Conservation (phyloP, 2,113 vertebrate species). For the Elanoides forficatus region DNA sequence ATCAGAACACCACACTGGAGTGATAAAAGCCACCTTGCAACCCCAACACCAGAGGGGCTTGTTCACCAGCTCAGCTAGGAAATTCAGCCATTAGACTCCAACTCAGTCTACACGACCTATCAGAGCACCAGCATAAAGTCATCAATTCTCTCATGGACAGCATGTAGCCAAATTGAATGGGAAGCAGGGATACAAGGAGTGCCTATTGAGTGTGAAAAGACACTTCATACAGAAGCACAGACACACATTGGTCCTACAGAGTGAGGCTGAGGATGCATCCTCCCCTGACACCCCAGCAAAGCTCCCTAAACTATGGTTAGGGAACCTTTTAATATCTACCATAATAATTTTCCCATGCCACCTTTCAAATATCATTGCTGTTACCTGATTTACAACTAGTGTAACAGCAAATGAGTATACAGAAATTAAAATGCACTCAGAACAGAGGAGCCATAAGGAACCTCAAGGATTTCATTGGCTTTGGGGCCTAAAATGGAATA, state of each 20-base stretch:
- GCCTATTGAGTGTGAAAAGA: rapidly evolving
- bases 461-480: neutral
- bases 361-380: neutral
- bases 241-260: rapidly evolving
- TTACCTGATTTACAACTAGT: neutral
- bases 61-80: neutral
- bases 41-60: no score
- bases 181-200: neutral
- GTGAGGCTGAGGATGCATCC: neutral
- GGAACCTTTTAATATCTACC: neutral
- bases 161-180: rapidly evolving
- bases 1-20: neutral
- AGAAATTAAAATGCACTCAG: neutral
- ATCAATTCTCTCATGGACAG: rapidly evolving
- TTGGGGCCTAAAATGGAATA: neutral
- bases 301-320: neutral
- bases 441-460: neutral
- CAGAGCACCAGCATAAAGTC: rapidly evolving
- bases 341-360: neutral
- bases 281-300: neutral
- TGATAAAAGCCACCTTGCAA: neutral
- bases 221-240: neutral
- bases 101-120: rapidly evolving
- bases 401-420: neutral
- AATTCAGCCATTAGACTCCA: neutral